phyloP scores from a whole-genome alignment of 2,113 vertebrate genomes.

The Etia nguti region DNA sequence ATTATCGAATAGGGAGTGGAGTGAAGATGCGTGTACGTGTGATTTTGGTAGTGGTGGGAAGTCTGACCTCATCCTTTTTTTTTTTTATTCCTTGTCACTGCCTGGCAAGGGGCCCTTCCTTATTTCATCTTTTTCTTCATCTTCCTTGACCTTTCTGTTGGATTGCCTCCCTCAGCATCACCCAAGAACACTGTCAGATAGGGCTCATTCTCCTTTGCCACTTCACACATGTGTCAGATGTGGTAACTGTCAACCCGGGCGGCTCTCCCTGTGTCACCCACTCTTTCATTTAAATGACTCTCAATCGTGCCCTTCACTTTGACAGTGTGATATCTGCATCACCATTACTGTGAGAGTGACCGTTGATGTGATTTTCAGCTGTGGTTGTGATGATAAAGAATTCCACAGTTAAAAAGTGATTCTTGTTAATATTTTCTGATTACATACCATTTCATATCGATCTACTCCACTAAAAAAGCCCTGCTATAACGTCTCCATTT shows the following conservation, averaged over 20 bases:
- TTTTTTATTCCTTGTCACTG: conserved; percentile 15
- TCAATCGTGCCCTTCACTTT: neutral
- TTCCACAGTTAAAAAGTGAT: neutral
- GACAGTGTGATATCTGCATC: neutral
- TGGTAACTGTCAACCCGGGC: neutral
- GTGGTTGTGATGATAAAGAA: neutral
- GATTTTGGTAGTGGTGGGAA: neutral
- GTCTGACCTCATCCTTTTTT: neutral
- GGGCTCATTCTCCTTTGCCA: neutral
- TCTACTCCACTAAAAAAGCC: neutral
- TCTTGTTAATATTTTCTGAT: neutral
- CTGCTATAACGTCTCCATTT: fast-evolving
- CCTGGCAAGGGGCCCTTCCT: neutral
- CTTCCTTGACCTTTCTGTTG: conserved; percentile 25
- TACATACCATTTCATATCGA: fast-evolving
- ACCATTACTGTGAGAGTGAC: neutral
- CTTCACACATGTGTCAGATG: neutral
- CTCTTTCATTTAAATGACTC: conserved; percentile 31
- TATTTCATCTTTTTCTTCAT: conserved; percentile 15
- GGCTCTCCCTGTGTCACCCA: neutral
- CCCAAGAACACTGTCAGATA: neutral
- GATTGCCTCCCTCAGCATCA: neutral
- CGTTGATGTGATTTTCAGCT: neutral
- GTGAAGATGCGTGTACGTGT: neutral
- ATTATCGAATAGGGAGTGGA: neutral